Evolutionary conservation across 2,797 vertebrate genomes (phyloP), one percentile per base, ranked within the genome.

Genomic region (Tarsius wallacei): DNA sequence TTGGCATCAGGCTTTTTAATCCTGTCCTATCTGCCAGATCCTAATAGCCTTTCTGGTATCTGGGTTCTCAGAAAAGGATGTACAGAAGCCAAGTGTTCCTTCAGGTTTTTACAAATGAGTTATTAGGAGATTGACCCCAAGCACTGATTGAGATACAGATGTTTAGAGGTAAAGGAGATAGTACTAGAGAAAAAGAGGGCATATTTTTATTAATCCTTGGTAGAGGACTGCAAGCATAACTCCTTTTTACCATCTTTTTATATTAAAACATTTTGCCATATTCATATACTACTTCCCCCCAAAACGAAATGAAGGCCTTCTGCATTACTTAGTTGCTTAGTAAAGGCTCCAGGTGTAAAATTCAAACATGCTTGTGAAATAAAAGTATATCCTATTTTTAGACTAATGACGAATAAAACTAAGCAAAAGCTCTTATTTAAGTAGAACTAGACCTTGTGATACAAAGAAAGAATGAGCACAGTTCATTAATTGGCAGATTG

Each of bases 341-440:
- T 71, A 55, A 83, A 85, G 51, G 1, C 36, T 88, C 13, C 49
- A 83, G 9, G 33, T 88, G 7, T 96, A 66, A 94, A 97, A 88
- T 93, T 86, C 68, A 88, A 28, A 80, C 66, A 70, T 31, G 59
- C 73, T 90, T 83, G 10, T 74, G 61, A 88, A 96, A 91, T 94
- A 71, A 93, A 96, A 84, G 5, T n/a, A 0, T 89, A 17, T 76
- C 57, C 33, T n/a, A 5, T 68, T 71, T 90, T 78, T 80, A 64
- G 7, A 87, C 77, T 87, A 70, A n/a, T 33, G 70, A 47, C 93
- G 49, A 90, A 63, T 78, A 53, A 93, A 86, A 61, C 59, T 64
- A 85, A 96, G 28, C 28, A 57, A 66, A 85, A 68, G 36, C 74
- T 94, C 53, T 82, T 61, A 77, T 53, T 82, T 47, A 84, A 21